A percentile compares a stretch with the other conserved stretches of the same genome.
Conservation (phyloP, 2,797 vertebrate genomes). For the Lacerta viridis region DNA sequence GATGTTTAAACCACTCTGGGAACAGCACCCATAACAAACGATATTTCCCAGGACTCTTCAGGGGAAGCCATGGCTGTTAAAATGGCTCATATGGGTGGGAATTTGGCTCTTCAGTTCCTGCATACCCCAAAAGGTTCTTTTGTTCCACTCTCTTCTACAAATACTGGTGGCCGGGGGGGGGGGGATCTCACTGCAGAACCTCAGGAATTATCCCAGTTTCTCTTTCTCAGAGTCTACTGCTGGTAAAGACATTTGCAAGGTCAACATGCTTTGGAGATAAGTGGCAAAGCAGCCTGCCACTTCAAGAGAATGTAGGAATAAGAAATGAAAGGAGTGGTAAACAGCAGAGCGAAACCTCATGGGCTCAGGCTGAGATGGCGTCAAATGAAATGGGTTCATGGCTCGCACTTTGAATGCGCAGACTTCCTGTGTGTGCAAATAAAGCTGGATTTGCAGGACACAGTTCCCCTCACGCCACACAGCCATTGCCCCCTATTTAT, state of each 20-base stretch:
- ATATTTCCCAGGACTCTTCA: no score
- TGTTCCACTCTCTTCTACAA: not conserved
- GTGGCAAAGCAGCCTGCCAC: not conserved
- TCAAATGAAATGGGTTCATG: conserved; percentile 46
- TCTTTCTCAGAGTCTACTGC: not conserved
- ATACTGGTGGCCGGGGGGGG: no score
- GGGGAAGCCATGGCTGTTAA: no score
- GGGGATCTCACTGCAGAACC: not conserved
- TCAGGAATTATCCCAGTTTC: not conserved
- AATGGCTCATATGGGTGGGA: no score
- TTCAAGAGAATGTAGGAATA: not conserved
- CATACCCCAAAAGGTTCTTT: no score
- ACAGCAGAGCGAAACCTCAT: conserved; percentile 27
- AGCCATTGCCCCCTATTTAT: conserved; percentile 35
- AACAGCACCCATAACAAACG: no score
- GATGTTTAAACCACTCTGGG: no score
- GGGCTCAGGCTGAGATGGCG: conserved; percentile 3
- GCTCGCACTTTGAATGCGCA: conserved; percentile 32
- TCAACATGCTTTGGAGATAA: not conserved
- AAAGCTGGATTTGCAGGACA: conserved; percentile 32
- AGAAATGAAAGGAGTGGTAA: conserved; percentile 34
- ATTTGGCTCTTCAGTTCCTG: no score
- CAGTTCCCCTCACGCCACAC: conserved; percentile 43
- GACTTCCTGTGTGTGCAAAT: conserved; percentile 41
- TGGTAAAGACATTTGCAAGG: not conserved